Base-by-base conservation (phyloP, 2,797 vertebrate genomes). In the Setipinna tenuifilis region DNA sequence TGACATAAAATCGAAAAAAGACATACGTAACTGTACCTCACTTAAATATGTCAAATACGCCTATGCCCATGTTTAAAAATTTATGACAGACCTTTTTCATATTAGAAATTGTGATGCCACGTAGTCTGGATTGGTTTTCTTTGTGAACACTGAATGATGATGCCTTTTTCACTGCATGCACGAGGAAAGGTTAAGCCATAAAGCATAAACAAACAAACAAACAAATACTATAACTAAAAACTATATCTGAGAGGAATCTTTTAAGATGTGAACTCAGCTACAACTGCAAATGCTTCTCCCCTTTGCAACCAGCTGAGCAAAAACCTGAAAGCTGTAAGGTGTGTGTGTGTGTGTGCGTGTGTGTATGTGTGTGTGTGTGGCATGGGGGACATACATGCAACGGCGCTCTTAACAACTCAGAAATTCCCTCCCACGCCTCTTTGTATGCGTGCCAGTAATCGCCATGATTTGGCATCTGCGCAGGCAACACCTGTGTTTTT, bases 401-500 rank as follows among this genome's bases (percentile, higher is more conserved):
- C 31, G 1, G 16, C 6, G 1, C 35, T 5, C 71, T 78, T 44
- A 78, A 44, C 71, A 78, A 78, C 31, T 78, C 71, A 41, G 35
- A 71, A 35, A 28, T 71, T n/a, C 41, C 71, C 71, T 44, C 71
- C 71, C 71, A 78, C 31, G 19, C 35, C 71, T 78, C 41, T 44
- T 31, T 78, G 71, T 78, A 44, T 44, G 41, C 19, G 41, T 21
- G 35, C 71, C 31, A 41, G 71, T 78, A 41, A 78, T 78, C 17
- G 71, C 16, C 19, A 9, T 7, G 35, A 44, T 78, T 78, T 78
- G 71, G 31, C 71, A 78, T 78, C 31, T 78, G 71, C 19, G 19
- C 31, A 44, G 31, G 71, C 35, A 44, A 78, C 71, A 78, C 71
- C 71, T 78, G 71, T 75, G 68, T 21, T 78, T 78, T 31, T 44